Percentiles rank a stretch among this genome's conserved stretches.
Conservation (phyloP, 2,797 vertebrate species). For the Falco columbarius region DNA sequence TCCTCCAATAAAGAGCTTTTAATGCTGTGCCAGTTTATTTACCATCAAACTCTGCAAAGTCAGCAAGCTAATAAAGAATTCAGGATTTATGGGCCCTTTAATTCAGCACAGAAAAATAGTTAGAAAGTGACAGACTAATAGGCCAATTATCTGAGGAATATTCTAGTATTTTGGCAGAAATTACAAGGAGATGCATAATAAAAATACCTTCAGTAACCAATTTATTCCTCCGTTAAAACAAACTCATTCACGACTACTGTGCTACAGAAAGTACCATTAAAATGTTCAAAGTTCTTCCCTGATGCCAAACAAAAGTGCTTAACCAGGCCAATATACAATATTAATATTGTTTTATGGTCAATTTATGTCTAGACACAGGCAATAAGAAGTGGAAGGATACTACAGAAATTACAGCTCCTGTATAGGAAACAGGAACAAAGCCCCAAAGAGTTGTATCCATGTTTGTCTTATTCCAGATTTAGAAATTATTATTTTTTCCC, state of each 20-base stretch:
- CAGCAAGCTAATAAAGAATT: slow-evolving; percentile 69
- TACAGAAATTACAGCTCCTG: slow-evolving; percentile 49
- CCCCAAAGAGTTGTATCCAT: background rate
- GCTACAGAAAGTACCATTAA: slow-evolving; percentile 53
- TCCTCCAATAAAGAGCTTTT: slow-evolving; percentile 71
- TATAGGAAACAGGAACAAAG: slow-evolving; percentile 37
- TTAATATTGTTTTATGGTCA: slow-evolving; percentile 65
- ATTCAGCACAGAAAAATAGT: slow-evolving; percentile 44
- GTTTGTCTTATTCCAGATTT: slow-evolving; percentile 39
- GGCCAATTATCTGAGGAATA: slow-evolving; percentile 52
- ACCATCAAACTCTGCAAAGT: slow-evolving; percentile 66
- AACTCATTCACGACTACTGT: slow-evolving; percentile 51
- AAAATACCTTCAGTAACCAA: slow-evolving; percentile 45
- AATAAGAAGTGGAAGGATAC: slow-evolving; percentile 53
- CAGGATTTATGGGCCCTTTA: slow-evolving; percentile 54
- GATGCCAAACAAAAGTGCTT: slow-evolving; percentile 63
- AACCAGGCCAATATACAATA: slow-evolving; percentile 60
- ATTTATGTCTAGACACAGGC: slow-evolving; percentile 56
- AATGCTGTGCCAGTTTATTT: slow-evolving; percentile 63
- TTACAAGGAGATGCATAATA: slow-evolving; percentile 19
- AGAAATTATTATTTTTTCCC: slow-evolving; percentile 12
- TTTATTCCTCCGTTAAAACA: slow-evolving; percentile 56
- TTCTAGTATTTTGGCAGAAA: slow-evolving; percentile 64
- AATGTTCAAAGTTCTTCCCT: slow-evolving; percentile 61
- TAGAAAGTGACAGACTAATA: slow-evolving; percentile 45